Base-by-base conservation (phyloP, 37 sponge, comb jelly and placozoan genomes). In the Halichondria panicea region DNA sequence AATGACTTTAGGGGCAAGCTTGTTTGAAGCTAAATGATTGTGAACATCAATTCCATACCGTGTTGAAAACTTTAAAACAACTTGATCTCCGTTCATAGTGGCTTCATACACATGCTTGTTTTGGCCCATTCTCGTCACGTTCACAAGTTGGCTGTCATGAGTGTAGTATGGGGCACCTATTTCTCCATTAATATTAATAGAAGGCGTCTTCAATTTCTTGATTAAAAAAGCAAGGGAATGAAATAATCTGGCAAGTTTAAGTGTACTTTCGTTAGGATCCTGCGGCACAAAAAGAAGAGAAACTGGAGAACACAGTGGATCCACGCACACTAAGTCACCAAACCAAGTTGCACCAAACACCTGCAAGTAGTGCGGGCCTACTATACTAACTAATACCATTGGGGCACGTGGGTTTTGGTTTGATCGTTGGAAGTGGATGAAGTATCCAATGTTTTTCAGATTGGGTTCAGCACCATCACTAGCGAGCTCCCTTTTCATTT, bases 211-310 rank as follows among this genome's bases (percentile, higher is more conserved):
- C 35, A 63, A 35, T 28, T 63, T 63, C 27, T 22, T 2, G 18
- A 63, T 8, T 63, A 19, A 19, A 4, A 28, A 28, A 19, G 3
- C 8, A 33, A 63, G 24, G 35, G 63, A 31, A 63, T 18, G 19
- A 27, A 63, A 28, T 19, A 63, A 4, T 4, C 63, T 31, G 32
- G 63, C 63, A 4, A 8, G 3, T 28, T 63, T 63, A 33, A 1
- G 19, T 19, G 32, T 28, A 2, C 63, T 35, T 33, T 28, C 35
- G 32, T 5, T 63, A 19, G 63, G 63, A 28, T 63, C 34, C 3
- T 28, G 63, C 27, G 63, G 63, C 31, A 63, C 63, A 63, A 34
- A 63, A 22, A 63, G 6, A 4, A 63, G 63, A 35, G 63, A 63
- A 2, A 30, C 35, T 27, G 63, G 63, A 34, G 63, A 63, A 63